These are phyloP conservation scores for Branchellion lobata DNA, from an alignment of 2,888 invertebrate species.

Conservation along the genomic window DNA sequence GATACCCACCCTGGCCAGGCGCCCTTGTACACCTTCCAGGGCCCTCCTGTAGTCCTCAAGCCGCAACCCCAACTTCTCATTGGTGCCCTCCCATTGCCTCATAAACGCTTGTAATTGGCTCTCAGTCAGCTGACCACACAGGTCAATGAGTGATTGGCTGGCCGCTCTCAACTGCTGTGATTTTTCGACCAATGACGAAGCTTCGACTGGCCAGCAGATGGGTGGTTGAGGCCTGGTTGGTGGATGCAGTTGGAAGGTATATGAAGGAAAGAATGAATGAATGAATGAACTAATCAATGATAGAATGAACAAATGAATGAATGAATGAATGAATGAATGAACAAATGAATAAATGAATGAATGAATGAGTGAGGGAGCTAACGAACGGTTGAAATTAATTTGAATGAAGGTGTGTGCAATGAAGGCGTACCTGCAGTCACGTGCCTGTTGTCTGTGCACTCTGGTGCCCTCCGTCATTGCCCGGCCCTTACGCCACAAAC, in stretches of 20 bases:
- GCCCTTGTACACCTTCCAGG: background rate
- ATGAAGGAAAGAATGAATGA: too few relatives aligned
- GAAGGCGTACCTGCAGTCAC: too few relatives aligned
- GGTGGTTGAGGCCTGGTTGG: background rate
- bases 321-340: too few relatives aligned
- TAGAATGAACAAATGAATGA: too few relatives aligned
- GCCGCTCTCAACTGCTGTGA: background rate
- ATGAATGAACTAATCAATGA: too few relatives aligned
- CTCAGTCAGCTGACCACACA: background rate
- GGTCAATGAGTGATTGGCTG: slow-evolving; percentile 3
- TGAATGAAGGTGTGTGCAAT: too few relatives aligned
- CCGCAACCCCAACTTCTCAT: background rate
- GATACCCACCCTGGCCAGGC: background rate
- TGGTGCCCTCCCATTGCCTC: background rate
- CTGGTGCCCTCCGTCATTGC: background rate
- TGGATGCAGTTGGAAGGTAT: too few relatives aligned
- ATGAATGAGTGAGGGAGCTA: too few relatives aligned
- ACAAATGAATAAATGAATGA: too few relatives aligned
- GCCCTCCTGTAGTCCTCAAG: slow-evolving; percentile 10
- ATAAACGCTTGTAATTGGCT: background rate
- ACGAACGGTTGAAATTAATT: too few relatives aligned
- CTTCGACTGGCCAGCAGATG: background rate
- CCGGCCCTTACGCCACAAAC: background rate
- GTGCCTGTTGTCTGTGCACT: background rate
- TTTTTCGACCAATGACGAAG: slow-evolving; percentile 6